Percentiles rank a stretch among this genome's conserved stretches.
Conservation (phyloP, 1,140 invertebrate genomes). For the Drosophila busckii region DNA sequence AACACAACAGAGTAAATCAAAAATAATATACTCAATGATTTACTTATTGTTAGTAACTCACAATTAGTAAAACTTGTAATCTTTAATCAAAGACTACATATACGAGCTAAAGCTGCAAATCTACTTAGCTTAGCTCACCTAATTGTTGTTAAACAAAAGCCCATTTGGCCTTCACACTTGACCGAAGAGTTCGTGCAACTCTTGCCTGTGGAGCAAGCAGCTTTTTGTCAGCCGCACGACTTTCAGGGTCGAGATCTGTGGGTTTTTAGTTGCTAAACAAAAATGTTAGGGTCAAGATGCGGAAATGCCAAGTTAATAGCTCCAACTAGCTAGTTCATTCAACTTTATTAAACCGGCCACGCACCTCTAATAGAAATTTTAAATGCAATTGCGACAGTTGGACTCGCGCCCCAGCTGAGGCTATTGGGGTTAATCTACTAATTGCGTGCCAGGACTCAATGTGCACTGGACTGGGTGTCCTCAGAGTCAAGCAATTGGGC, state of each 20-base stretch:
- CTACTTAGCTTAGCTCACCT: not conserved
- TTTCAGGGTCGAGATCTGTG: constrained; percentile 55
- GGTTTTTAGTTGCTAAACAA: constrained; percentile 23
- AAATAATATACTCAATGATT: too few species aligned
- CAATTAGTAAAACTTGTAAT: too few species aligned
- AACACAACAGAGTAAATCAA: too few species aligned
- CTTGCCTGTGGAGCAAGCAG: constrained; percentile 50
- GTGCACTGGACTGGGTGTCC: not conserved
- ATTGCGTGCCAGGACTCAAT: constrained; percentile 38
- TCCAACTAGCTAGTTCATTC: constrained; percentile 41
- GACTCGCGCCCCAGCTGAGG: too few species aligned
- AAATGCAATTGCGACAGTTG: not conserved
- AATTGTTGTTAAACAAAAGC: constrained; percentile 30
- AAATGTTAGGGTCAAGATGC: not conserved
- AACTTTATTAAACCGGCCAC: too few species aligned
- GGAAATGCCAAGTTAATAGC: too few species aligned
- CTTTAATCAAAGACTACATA: too few species aligned
- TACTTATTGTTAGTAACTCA: too few species aligned
- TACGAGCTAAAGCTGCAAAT: too few species aligned
- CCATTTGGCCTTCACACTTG: constrained; percentile 68
- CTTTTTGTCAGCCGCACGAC: too few species aligned
- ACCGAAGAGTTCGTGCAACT: constrained; percentile 60
- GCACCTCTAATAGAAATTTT: not conserved
- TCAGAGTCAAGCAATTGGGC: not conserved
- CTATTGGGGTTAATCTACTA: constrained; percentile 35